Evolutionary conservation across 1,140 invertebrate species (phyloP), one percentile per base, ranked within the genome.

Genomic region (Brachystomella parvula): DNA sequence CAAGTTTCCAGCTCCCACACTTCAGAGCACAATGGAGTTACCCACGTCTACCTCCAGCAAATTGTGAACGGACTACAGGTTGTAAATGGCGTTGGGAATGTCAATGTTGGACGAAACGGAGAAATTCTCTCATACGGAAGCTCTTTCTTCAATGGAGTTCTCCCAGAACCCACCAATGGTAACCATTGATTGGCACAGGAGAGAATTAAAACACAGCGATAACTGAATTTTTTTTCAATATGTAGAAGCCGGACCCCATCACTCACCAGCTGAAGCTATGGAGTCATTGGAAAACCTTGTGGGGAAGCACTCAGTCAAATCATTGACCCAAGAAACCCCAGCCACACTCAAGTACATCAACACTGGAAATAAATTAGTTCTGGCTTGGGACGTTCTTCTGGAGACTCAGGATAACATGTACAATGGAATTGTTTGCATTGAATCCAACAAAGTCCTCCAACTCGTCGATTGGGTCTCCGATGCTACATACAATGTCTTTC

Each of bases 391-490:
- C 24, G 12, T 47, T 28, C 31, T 39, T 2, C 9, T 62, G 3
- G 60, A 62, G 21, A 62, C 60, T 21, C 15, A 39, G 15, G 60
- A 62, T 3, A 59, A 59, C 29, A 59, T 59, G 57, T 62, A 62
- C 60, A 62, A 62, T 47, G 35, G 9, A 3, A 26, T 62, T 26
- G 60, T 62, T 12, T 30, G 44, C 24, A 15, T 26, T 6, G 9
- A 12, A 15, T n/a, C 2, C 3, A 32, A 32, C 24, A 19, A 39
- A 39, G 39, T 62, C 3, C 3, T 44, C 44, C 21, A 26, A 19
- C 60, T 62, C n/a, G 28, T 44, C 9, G 60, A 62, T 44, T 62
- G 60, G 60, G 60, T 62, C 15, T 39, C 60, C 3, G 60, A 62
- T 62, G 60, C 60, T 12, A 24, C 26, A 3, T 60, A 60, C 58